A percentile compares a stretch with the other conserved stretches of the same genome.
Conservation (phyloP, 2,888 invertebrate species). For the Drosophila fulvimacula region DNA sequence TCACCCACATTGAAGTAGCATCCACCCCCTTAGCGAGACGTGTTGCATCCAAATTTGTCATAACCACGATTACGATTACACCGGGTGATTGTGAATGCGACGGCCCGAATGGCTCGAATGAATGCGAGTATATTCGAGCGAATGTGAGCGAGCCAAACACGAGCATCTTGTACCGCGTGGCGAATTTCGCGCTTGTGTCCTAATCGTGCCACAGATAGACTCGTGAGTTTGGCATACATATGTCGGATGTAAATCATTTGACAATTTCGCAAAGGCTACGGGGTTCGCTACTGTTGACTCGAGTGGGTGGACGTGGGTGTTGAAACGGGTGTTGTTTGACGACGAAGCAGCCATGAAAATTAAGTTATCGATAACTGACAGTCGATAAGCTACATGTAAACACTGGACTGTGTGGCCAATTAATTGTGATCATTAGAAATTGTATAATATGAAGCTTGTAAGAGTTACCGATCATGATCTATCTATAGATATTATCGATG, state of each 20-base stretch:
- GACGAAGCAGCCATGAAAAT: not conserved
- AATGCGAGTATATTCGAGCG: conserved; percentile 22
- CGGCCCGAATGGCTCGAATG: conserved; percentile 47
- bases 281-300: conserved; percentile 22
- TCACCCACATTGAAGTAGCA: conserved; percentile 38
- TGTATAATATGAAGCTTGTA: not conserved
- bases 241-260: conserved; percentile 83
- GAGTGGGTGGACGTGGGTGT: conserved; percentile 9
- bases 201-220: conserved; percentile 82
- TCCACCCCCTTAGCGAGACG: conserved; percentile 3
- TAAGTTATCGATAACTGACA: conserved; percentile 17
- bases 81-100: conserved; percentile 60
- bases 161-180: conserved; percentile 69
- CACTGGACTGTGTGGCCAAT: not conserved
- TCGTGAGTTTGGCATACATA: conserved; percentile 83
- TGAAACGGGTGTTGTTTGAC: conserved; percentile 8
- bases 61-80: conserved; percentile 79
- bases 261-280: conserved; percentile 68
- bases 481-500: not conserved
- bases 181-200: conserved; percentile 73
- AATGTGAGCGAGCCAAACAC: conserved; percentile 39
- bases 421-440: not conserved
- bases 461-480: not conserved
- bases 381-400: not conserved
- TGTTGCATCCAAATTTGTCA: conserved; percentile 75